Conservation (phyloP, 2,113 vertebrate genomes). For the Hystrix brachyura region DNA sequence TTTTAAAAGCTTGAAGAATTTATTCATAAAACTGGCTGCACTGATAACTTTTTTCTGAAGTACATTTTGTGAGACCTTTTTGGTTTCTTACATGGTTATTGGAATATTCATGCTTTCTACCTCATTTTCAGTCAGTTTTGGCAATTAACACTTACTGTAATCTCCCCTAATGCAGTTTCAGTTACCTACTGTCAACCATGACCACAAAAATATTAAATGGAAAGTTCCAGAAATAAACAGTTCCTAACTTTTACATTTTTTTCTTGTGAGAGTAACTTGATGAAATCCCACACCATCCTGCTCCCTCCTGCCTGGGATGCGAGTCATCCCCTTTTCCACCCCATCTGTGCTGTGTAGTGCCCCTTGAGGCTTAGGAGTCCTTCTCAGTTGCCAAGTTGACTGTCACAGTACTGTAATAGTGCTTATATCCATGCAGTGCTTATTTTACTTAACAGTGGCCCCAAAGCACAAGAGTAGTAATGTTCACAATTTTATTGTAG, state of each 20-base stretch:
- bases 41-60: not conserved
- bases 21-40: slow-evolving; percentile 25
- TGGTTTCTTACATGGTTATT: not conserved
- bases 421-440: not conserved
- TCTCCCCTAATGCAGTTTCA: not conserved
- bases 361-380: no score
- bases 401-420: not conserved
- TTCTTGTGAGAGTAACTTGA: not conserved
- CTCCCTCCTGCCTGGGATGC: not conserved
- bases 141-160: not conserved
- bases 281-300: not conserved
- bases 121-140: slow-evolving; percentile 15
- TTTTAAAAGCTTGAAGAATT: not conserved
- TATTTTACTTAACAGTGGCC: not conserved
- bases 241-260: not conserved
- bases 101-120: not conserved
- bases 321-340: not conserved
- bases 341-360: not conserved
- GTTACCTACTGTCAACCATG: not conserved
- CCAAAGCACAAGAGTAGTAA: not conserved
- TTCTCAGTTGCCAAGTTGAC: not conserved
- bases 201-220: not conserved
- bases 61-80: not conserved
- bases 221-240: not conserved
- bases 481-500: not conserved